Conservation (phyloP, 2,888 invertebrate genomes). For the Nezara viridula region DNA sequence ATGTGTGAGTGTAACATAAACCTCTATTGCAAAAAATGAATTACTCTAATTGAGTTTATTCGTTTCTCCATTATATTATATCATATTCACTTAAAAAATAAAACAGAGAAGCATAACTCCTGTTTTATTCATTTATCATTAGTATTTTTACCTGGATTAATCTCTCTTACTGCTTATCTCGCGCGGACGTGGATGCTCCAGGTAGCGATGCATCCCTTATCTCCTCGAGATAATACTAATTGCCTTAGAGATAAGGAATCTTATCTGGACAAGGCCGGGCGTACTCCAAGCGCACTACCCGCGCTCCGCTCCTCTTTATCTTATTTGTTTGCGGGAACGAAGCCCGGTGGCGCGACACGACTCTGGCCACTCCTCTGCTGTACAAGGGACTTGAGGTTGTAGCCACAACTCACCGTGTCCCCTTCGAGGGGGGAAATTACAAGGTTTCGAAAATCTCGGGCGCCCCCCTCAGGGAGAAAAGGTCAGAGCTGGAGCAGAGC, state of each 20-base stretch:
- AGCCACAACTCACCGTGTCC: constrained; percentile 27
- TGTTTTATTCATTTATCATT: neutral
- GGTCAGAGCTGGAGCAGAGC: neutral
- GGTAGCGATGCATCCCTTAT: constrained; percentile 4
- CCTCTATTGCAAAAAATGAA: too few species aligned
- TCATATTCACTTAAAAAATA: too few species aligned
- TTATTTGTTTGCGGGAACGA: constrained; percentile 1
- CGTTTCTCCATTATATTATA: too few species aligned
- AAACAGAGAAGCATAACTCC: too few species aligned
- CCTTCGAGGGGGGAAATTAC: neutral
- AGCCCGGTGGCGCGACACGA: constrained; percentile 42
- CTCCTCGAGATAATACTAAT: constrained; percentile 24
- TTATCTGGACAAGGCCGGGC: constrained; percentile 19
- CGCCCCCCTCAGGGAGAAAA: constrained; percentile 27
- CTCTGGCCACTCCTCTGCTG: neutral
- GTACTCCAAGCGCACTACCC: neutral
- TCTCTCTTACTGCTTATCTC: neutral
- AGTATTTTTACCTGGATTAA: neutral
- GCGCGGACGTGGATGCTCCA: neutral
- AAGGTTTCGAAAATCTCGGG: constrained; percentile 37
- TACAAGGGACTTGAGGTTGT: neutral
- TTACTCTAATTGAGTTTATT: too few species aligned
- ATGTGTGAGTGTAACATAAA: too few species aligned
- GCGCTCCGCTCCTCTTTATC: neutral
- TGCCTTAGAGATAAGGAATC: neutral